phyloP scores from a whole-genome alignment of 2,888 invertebrate genomes.

The Cryptus viduatorius region DNA sequence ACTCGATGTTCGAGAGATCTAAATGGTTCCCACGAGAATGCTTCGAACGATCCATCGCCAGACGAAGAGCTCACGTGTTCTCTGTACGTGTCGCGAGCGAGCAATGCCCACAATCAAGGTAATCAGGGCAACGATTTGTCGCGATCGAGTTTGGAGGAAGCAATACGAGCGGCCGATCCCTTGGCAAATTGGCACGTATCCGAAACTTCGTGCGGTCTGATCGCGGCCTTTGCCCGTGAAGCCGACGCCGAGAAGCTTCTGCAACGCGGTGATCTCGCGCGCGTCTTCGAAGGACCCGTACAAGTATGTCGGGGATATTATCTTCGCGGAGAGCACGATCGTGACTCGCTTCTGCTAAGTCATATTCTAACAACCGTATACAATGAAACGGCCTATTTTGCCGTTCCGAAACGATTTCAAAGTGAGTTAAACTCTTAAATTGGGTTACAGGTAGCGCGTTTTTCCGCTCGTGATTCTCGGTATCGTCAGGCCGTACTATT shows the following conservation, averaged over 20 bases:
- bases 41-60: neutral
- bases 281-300: slow-evolving; percentile 84
- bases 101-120: slow-evolving; percentile 72
- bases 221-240: slow-evolving; percentile 83
- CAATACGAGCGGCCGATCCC: slow-evolving; percentile 77
- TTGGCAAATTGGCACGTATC: slow-evolving; percentile 79
- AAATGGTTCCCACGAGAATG: slow-evolving; percentile 17
- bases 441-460: slow-evolving; percentile 82
- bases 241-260: slow-evolving; percentile 84
- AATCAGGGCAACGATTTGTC: slow-evolving; percentile 70
- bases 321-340: neutral
- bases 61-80: slow-evolving; percentile 77
- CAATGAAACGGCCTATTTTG: neutral
- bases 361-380: neutral
- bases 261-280: slow-evolving; percentile 82
- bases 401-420: neutral
- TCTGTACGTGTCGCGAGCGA: slow-evolving; percentile 79
- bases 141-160: slow-evolving; percentile 77
- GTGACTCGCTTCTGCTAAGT: neutral
- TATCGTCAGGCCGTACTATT: slow-evolving; percentile 84
- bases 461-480: slow-evolving; percentile 83
- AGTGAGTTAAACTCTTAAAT: neutral
- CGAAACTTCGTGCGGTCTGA: slow-evolving; percentile 84
- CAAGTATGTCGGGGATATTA: slow-evolving; percentile 77
- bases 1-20: slow-evolving; percentile 35